A percentile compares a stretch with the other conserved stretches of the same genome.
Evolutionary conservation across 23 tunicate species (phyloP).

Genomic region (Trididemnum clinides): DNA sequence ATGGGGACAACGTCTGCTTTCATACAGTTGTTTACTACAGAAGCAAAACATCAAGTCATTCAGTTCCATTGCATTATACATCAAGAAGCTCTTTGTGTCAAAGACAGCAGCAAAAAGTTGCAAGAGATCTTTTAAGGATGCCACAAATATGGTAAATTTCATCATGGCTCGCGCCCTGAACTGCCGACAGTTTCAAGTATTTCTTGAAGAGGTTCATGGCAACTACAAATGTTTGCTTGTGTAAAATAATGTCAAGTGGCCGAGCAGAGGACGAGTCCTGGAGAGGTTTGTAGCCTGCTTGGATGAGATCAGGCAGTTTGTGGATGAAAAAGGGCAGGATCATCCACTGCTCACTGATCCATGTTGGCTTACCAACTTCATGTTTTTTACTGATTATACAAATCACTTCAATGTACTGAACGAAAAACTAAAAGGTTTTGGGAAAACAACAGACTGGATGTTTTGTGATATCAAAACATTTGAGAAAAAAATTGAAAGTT

Average conservation of each 20-base stretch:
- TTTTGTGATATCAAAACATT: neutral
- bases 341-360: neutral
- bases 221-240: neutral
- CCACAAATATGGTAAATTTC: neutral
- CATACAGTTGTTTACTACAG: neutral
- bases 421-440: neutral
- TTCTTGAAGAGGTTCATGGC: neutral
- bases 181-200: neutral
- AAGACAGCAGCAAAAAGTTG: neutral
- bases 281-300: neutral
- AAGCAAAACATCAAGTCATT: neutral
- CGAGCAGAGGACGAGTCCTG: neutral
- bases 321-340: neutral
- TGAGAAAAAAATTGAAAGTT: neutral
- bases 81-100: neutral
- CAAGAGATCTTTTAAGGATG: neutral
- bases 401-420: neutral
- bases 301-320: neutral
- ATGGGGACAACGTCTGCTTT: neutral
- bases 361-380: neutral
- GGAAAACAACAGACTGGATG: neutral
- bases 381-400: neutral
- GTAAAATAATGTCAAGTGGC: neutral
- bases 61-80: neutral
- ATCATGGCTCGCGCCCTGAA: neutral